Evolutionary conservation across 2,888 invertebrate species (phyloP), one percentile per base, ranked within the genome.

Genomic region (Euplexia lucipara): DNA sequence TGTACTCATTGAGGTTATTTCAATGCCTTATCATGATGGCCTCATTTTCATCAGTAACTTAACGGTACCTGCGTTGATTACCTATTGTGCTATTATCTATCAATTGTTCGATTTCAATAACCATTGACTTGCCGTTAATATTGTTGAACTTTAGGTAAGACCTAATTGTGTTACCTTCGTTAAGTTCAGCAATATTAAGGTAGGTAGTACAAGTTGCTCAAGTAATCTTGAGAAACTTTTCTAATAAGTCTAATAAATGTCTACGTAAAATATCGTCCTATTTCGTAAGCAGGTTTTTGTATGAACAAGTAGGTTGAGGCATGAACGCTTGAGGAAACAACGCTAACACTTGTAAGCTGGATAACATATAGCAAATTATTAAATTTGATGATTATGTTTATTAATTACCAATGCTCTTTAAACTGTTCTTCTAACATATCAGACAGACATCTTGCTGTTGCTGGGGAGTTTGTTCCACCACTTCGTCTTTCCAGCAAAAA

Each of bases 31-130:
- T 57, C 35, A 18, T 26, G 4, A 10, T 57, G 18, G 6, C n/a
- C 35, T 26, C 14, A 51, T 51, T 35, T 49, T 22, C 48, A 34
- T 12, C 37, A 18, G 7, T 1, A 57, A 57, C 1, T 37, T 18
- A 22, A 26, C 18, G 20, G 9, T 8, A 39, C 54, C 30, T 54
- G 20, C 39, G 3, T 8, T 16, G 6, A 39, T 39, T 39, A 39
- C 12, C 6, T 5, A 39, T 41, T 20, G 54, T 32, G 16, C 22
- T 12, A 16, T 16, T 30, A 32, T 30, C 30, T 30, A 30, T 26
- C 37, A 35, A 35, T 34, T 49, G 22, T 37, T 37, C 12, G 8
- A 51, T 35, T 51, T 35, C 51, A 14, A n/a, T 35, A 10, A 20
- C 5, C n/a, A 35, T 14, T 34, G 49, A 6, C 8, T 35, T 35